phyloP scores from a whole-genome alignment of 2,797 vertebrate species.

The Merluccius polli region DNA sequence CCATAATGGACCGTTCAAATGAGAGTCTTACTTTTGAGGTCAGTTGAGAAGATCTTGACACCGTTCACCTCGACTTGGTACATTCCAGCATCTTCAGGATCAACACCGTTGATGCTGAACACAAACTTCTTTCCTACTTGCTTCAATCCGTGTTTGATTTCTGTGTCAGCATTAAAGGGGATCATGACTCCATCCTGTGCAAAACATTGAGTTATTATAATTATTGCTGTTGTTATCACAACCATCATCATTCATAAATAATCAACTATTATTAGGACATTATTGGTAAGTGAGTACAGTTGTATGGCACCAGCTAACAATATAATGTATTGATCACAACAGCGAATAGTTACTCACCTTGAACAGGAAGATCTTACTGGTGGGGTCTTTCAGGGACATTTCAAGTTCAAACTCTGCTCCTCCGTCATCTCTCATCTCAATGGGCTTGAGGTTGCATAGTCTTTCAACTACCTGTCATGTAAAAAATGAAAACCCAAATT shows the following conservation, averaged over 20 bases:
- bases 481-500: not conserved
- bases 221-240: not conserved
- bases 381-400: constrained; percentile 77
- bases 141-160: constrained; percentile 75
- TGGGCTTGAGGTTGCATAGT: constrained; percentile 74
- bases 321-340: not conserved
- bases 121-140: constrained; percentile 74
- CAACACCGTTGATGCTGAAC: constrained; percentile 78
- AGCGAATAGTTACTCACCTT: constrained; percentile 71
- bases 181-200: constrained; percentile 80
- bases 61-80: constrained; percentile 85
- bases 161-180: constrained; percentile 64
- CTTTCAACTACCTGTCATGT: constrained; percentile 70
- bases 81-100: constrained; percentile 81
- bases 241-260: not conserved
- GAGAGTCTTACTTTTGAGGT: constrained; percentile 74
- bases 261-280: not conserved
- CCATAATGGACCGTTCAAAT: not conserved
- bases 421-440: constrained; percentile 71
- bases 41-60: constrained; percentile 82
- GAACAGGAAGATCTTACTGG: constrained; percentile 80
- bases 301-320: not conserved
- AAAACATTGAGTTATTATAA: constrained; percentile 6
- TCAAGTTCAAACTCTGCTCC: constrained; percentile 81
- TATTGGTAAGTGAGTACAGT: not conserved